Evolutionary conservation across 2,888 invertebrate genomes (phyloP).

Genomic region (Brenthis daphne): DNA sequence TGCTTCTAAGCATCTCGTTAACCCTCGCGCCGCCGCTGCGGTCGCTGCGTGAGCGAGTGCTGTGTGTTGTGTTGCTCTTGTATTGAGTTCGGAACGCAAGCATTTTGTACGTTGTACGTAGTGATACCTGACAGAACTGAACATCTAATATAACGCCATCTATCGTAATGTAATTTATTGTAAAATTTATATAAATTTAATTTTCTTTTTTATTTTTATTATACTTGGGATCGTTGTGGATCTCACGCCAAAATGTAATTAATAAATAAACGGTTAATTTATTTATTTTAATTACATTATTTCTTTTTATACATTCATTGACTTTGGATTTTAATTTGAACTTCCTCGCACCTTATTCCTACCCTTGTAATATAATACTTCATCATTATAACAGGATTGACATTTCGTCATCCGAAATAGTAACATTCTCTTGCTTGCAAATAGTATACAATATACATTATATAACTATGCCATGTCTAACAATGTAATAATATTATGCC

Average conservation of each 20-base stretch:
- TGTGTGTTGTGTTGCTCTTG: slow-evolving; percentile 73
- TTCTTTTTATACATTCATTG: slow-evolving; percentile 79
- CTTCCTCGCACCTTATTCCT: slow-evolving; percentile 50
- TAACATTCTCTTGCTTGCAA: too few relatives aligned
- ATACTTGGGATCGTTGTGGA: slow-evolving; percentile 81
- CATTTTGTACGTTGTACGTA: slow-evolving; percentile 81
- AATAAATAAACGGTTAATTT: slow-evolving; percentile 83
- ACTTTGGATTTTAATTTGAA: slow-evolving; percentile 68
- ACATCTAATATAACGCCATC: slow-evolving; percentile 81
- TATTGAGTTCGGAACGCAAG: slow-evolving; percentile 67
- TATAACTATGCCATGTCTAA: too few relatives aligned
- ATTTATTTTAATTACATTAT: slow-evolving; percentile 83
- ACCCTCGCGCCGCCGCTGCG: slow-evolving; percentile 46
- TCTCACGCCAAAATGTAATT: slow-evolving; percentile 82
- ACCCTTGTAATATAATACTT: slow-evolving; percentile 25
- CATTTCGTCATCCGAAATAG: too few relatives aligned
- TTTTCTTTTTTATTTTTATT: slow-evolving; percentile 81
- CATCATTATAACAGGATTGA: background rate
- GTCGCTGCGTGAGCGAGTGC: slow-evolving; percentile 66
- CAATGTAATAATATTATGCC: slow-evolving; percentile 27
- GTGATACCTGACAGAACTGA: slow-evolving; percentile 82
- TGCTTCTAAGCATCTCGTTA: slow-evolving; percentile 83
- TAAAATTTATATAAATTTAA: slow-evolving; percentile 83
- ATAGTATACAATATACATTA: too few relatives aligned
- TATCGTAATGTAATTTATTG: slow-evolving; percentile 81